Evolutionary conservation across 2,797 vertebrate species (phyloP), one percentile per base, ranked within the genome.

Genomic region (Ictinia mississippiensis): DNA sequence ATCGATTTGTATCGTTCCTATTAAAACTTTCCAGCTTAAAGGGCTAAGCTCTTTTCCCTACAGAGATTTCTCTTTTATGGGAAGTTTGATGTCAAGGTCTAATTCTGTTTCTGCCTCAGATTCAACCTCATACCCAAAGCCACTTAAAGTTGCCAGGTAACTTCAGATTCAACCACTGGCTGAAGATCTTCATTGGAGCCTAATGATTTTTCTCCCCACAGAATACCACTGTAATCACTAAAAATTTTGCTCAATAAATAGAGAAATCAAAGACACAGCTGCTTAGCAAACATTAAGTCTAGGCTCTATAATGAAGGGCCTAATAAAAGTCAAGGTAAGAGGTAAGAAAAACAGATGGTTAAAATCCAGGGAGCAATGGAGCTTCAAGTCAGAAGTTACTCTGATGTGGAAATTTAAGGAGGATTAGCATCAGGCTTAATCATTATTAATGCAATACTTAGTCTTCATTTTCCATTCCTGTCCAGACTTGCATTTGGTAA

Each of bases 1-100:
- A 89, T 66, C 2, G 22, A n/a, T 52, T 93, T 84, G 66, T 89
- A 78, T 81, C 4, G 61, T 72, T 93, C 45, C 40, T 87, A 18
- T 70, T 78, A 87, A 94, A 96, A 87, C 18, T 91, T 93, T 81
- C 74, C 71, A 83, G 62, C 23, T 66, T 77, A 55, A 80, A 80
- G 28, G 28, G 18, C 47, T 73, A 44, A 59, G 2, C 61, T 94
- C 45, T 93, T 93, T 94, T 45, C 47, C 44, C 31, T 73, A 21
- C 42, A 35, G 73, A 74, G 29, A 65, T 47, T 91, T 66, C n/a
- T 82, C 6, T 68, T 88, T 86, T 40, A 79, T 53, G 37, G 50
- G 70, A 94, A 79, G 16, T 50, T 84, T 72, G 53, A 79, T 90
- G 55, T 82, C 55, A 87, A 84, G 25, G 31, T 84, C 70, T 88